Conservation (phyloP, 2,888 invertebrate species). For the Nowickia ferox region DNA sequence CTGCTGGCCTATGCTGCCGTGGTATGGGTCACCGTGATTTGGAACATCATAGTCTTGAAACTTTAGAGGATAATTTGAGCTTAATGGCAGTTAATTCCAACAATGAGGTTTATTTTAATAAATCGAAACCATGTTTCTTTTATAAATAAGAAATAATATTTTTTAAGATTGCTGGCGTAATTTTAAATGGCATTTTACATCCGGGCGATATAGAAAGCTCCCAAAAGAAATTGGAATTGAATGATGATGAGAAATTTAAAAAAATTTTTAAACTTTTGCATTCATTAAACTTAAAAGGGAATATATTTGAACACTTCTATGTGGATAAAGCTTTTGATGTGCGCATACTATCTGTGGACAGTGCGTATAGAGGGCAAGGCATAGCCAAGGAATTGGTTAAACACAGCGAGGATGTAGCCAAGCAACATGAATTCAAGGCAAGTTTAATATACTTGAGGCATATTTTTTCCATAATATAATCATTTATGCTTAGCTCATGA, state of each 20-base stretch:
- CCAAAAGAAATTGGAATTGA: constrained; percentile 86
- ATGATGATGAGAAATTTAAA: constrained; percentile 88
- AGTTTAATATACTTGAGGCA: constrained; percentile 15
- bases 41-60: constrained; percentile 88
- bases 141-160: background rate
- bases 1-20: constrained; percentile 87
- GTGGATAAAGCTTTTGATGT: constrained; percentile 91
- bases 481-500: constrained; percentile 86
- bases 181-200: constrained; percentile 90
- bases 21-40: constrained; percentile 89
- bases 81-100: constrained; percentile 87
- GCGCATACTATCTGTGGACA: constrained; percentile 90
- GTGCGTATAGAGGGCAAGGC: constrained; percentile 88
- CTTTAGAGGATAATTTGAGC: constrained; percentile 90
- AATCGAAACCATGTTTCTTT: background rate
- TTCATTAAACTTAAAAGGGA: constrained; percentile 87
- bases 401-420: constrained; percentile 87
- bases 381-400: constrained; percentile 89
- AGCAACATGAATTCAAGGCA: constrained; percentile 88
- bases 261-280: constrained; percentile 91
- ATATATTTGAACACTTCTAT: constrained; percentile 87
- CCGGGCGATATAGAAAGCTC: constrained; percentile 89
- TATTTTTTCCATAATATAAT: background rate
- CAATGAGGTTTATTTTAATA: constrained; percentile 84
- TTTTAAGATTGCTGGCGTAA: constrained; percentile 90